A percentile compares a stretch with the other conserved stretches of the same genome.
These are phyloP conservation scores for Dendrophyllia cribrosa DNA, from an alignment of 64 coral and sea anemone genomes.

Conservation along the genomic window DNA sequence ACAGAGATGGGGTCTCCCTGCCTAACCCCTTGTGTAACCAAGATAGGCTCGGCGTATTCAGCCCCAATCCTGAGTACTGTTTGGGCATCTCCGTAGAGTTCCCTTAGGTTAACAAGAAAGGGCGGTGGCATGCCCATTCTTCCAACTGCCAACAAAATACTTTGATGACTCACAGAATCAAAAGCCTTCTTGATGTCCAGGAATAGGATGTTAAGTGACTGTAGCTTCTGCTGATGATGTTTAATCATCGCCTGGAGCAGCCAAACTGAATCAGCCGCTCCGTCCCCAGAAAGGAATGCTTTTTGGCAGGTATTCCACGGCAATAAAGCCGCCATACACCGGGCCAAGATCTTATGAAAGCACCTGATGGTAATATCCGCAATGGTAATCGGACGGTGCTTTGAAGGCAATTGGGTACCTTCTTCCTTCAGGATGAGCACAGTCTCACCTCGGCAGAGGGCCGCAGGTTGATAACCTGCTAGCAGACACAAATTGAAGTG, in stretches of 20 bases:
- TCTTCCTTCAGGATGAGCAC: neutral
- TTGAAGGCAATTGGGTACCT: neutral
- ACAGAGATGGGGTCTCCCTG: slow-evolving; percentile 37
- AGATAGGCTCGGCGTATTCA: neutral
- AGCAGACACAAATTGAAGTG: slow-evolving; percentile 15
- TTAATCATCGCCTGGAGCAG: neutral
- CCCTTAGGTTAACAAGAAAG: neutral
- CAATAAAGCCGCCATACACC: neutral
- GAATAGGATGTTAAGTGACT: neutral
- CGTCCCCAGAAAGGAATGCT: neutral
- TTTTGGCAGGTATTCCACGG: neutral
- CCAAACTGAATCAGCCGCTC: slow-evolving; percentile 10
- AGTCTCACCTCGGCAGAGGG: neutral
- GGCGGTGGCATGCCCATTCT: slow-evolving; percentile 10
- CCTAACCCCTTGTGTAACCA: neutral
- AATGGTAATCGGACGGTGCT: neutral
- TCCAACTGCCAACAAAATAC: neutral
- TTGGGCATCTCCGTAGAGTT: neutral
- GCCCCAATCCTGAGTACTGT: neutral
- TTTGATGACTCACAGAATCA: slow-evolving; percentile 25
- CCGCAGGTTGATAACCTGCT: neutral
- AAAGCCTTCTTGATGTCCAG: slow-evolving; percentile 39
- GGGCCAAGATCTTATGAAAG: slow-evolving; percentile 6
- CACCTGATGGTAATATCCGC: neutral
- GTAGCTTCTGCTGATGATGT: neutral